Conservation (phyloP, 1,140 invertebrate species). For the Drosophila neocordata region DNA sequence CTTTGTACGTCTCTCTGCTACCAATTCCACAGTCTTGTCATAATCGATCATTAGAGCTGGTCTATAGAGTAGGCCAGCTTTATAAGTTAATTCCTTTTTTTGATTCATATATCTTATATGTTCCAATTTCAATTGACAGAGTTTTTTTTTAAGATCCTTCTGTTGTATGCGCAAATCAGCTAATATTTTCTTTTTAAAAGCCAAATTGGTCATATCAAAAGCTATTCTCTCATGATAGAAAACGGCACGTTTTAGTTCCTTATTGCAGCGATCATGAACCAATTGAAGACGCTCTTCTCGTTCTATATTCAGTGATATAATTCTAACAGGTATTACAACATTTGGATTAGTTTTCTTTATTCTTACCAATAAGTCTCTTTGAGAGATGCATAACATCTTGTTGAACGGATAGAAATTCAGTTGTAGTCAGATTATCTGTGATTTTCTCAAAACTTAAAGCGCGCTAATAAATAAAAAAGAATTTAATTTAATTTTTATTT, state of each 20-base stretch:
- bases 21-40: conserved; percentile 17
- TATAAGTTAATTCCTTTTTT: background rate
- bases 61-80: conserved; percentile 37
- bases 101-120: background rate
- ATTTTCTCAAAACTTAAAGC: conserved; percentile 35
- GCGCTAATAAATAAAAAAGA: conserved; percentile 23
- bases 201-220: background rate
- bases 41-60: conserved; percentile 34
- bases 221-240: background rate
- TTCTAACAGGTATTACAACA: too few relatives aligned
- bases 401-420: conserved; percentile 29
- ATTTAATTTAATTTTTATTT: background rate
- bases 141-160: background rate
- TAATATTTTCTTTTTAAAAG: rapidly evolving
- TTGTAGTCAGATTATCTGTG: conserved; percentile 33
- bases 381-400: conserved; percentile 12
- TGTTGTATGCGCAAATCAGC: background rate
- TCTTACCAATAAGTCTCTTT: conserved; percentile 31
- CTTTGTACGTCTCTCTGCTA: background rate
- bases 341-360: background rate
- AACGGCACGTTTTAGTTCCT: background rate
- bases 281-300: background rate
- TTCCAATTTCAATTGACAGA: conserved; percentile 19
- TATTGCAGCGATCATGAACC: background rate
- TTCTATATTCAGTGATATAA: too few relatives aligned